Base-by-base conservation (phyloP, 2,888 invertebrate species). In the Chymomyza procnemis region DNA sequence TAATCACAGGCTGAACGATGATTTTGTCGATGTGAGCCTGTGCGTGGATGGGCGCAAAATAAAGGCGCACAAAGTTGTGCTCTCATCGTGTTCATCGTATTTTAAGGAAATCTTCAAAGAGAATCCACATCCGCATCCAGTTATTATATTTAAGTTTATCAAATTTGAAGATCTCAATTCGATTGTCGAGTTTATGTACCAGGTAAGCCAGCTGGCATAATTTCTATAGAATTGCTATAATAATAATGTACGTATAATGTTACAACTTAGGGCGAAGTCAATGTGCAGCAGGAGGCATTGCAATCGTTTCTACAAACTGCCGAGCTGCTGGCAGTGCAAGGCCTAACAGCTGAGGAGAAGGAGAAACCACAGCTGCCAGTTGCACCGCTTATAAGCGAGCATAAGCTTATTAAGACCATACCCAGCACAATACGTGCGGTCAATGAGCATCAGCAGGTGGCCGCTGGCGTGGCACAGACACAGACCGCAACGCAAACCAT, bases 11-110 rank as follows among this genome's bases (percentile, higher is more conserved):
- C 92, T 92, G 76, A 93, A 93, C 84, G 93, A 93, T 90, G 94
- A 93, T 91, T 93, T 96, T 74, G 96, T 96, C 63, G 97, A 97
- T 92, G 96, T 96, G 63, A 97, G 96, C 69, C 92, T 97, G 74
- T 95, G 95, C 90, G 96, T 96, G 88, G 96, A 96, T 90, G 96
- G 96, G 73, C 94, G 95, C 69, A 94, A 95, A 91, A 95, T 97
- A 76, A 94, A 94, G 86, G 96, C 96, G 48, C 97, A 97, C 88
- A 96, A 95, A 92, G 94, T 96, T 92, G 93, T 97, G 61, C 92
- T 97, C 21, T 96, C 96, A 0, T 96, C 96, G 5, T 97, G 96
- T 89, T 96, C 96, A 85, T 93, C 93, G 77, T 97, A 96, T 89
- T 96, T 97, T 88, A 93, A 92, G 76, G 93, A 94, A 86, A 93